Evolutionary conservation across 2,888 invertebrate genomes (phyloP), one percentile per base, ranked within the genome.

Genomic region (Cataglyphis cursor): DNA sequence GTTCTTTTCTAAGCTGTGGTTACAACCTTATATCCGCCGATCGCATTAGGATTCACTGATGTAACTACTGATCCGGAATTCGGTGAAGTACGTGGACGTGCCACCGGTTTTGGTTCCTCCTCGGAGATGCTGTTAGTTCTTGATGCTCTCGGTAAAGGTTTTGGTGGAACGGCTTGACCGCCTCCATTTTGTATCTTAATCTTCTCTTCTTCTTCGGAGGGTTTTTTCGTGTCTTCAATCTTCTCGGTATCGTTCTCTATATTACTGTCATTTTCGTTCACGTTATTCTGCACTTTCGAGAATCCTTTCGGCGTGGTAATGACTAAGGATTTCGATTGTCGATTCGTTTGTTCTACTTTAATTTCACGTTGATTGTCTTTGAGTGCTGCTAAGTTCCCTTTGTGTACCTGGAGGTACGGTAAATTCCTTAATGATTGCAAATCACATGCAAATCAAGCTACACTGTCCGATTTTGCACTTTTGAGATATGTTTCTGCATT

Each of bases 111-210:
- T 18, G 97, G 97, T 84, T 95, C 96, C 1, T 96, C 96, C 91
- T 98, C 98, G 0, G 97, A 97, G 81, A 98, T 96, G 18, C 98
- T 97, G 91, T 96, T 96, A 61, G 96, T 96, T 91, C 97, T 95
- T 64, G 96, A 97, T 0, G 97, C 97, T 90, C 98, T 96, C 0
- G 98, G 98, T 95, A 98, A 95, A 18, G 98, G 98, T 93, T 98
- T 98, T 0, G 98, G 98, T 1, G 97, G 97, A 66, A 96, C 96
- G 0, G 95, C 92, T 10, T 95, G 95, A 0, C 93, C n/a, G n/a
- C 51, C 92, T 0, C 94, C 94, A 85, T 95, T 95, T 81, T 95
- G 94, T 81, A 94, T 91, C 81, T 94, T 94, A 4, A 75, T 88
- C 76, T 93, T 93, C 3, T 95, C 94, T 10, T 94, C 94, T 62